Percentiles rank a stretch among this genome's conserved stretches.
Evolutionary conservation across 2,797 vertebrate species (phyloP).

Genomic region (Pelodytes ibericus): DNA sequence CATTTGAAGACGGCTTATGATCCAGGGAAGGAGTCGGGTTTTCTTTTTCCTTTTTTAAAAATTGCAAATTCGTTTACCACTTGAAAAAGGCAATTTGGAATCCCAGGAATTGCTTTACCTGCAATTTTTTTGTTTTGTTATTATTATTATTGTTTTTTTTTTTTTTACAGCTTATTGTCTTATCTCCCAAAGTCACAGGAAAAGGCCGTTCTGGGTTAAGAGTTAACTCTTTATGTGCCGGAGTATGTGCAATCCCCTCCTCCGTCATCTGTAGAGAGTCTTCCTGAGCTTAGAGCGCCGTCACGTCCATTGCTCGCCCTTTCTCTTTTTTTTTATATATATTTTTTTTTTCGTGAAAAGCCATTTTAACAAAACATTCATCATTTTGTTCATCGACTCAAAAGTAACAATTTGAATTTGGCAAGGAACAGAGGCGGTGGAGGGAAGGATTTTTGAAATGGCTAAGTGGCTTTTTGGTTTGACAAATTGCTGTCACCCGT

Average conservation of each 20-base stretch:
- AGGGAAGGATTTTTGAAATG: conserved; percentile 37
- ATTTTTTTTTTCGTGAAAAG: not conserved
- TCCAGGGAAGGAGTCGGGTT: conserved; percentile 27
- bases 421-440: not conserved
- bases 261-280: too few species aligned
- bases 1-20: conserved; percentile 36
- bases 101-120: not conserved
- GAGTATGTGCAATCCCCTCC: too few species aligned
- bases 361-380: conserved; percentile 25
- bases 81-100: not conserved
- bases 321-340: not conserved
- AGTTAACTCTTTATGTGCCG: too few species aligned
- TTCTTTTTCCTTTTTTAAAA: not conserved
- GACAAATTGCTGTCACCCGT: conserved; percentile 27
- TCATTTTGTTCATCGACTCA: conserved; percentile 32
- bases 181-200: too few species aligned
- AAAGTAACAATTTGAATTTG: conserved; percentile 30
- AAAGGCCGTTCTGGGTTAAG: too few species aligned
- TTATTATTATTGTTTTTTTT: too few species aligned
- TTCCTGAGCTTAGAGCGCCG: too few species aligned
- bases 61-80: conserved; percentile 17
- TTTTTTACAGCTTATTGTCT: too few species aligned
- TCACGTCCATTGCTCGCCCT: too few species aligned
- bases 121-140: too few species aligned
- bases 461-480: conserved; percentile 10